Percentiles rank a stretch among this genome's conserved stretches.
Evolutionary conservation across 2,888 invertebrate genomes (phyloP).

Genomic region (Patella caerulea): DNA sequence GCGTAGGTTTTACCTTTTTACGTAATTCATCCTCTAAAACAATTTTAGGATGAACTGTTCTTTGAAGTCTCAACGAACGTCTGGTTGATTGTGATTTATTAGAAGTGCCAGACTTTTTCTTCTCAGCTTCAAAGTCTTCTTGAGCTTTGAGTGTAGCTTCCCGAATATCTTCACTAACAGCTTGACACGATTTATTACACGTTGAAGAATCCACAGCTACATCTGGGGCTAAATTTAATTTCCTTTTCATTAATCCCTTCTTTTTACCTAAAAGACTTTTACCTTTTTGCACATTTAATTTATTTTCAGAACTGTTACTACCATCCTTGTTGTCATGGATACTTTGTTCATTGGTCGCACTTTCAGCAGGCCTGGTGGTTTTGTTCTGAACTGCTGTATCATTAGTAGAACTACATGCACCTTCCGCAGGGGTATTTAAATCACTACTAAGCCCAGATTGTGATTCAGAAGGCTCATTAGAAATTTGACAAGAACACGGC

Average conservation of each 20-base stretch:
- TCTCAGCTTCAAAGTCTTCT: slow-evolving; percentile 25
- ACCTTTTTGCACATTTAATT: slow-evolving; percentile 23
- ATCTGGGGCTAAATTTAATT: slow-evolving; percentile 5
- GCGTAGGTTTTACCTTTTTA: neutral
- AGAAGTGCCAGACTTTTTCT: slow-evolving; percentile 19
- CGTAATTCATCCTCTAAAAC: neutral
- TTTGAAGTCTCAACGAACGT: slow-evolving; percentile 4
- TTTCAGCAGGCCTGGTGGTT: no score
- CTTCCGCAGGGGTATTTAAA: no score
- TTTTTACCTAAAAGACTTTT: slow-evolving; percentile 38
- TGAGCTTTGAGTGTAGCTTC: slow-evolving; percentile 36
- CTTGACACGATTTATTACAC: slow-evolving; percentile 42
- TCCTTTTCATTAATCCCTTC: slow-evolving; percentile 36
- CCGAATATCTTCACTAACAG: slow-evolving; percentile 52
- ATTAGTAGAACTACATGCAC: no score
- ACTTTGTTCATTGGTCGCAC: neutral
- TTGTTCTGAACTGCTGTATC: no score
- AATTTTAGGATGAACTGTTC: neutral
- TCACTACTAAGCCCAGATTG: neutral
- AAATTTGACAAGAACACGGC: neutral
- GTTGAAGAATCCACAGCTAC: slow-evolving; percentile 12
- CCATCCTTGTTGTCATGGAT: neutral
- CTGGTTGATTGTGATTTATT: slow-evolving; percentile 1
- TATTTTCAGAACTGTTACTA: slow-evolving; percentile 7
- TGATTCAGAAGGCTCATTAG: neutral